phyloP scores from a whole-genome alignment of 2,113 vertebrate genomes.

The Anser brachyrhynchus region DNA sequence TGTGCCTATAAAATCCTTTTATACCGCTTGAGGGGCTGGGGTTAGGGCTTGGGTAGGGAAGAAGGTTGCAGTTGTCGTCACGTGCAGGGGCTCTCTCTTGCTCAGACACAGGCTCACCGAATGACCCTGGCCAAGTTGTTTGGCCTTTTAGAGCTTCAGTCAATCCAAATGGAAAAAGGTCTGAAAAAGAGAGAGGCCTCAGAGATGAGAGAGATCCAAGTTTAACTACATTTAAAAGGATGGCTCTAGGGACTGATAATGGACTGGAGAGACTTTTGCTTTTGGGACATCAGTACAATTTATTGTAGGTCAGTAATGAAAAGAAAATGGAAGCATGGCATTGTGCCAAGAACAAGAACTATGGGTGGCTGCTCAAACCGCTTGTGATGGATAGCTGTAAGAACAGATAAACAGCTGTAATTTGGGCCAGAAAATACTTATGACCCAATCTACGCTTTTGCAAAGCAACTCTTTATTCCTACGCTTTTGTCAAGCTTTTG shows the following conservation, averaged over 20 bases:
- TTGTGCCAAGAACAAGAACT: constrained; percentile 37
- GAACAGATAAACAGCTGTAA: constrained; percentile 47
- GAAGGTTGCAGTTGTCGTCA: not conserved
- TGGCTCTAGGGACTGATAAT: constrained; percentile 50
- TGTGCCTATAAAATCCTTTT: constrained; percentile 48
- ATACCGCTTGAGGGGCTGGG: not conserved
- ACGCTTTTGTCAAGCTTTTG: constrained; percentile 10
- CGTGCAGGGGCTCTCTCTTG: not conserved
- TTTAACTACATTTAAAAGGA: constrained; percentile 40
- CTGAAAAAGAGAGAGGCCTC: constrained; percentile 3
- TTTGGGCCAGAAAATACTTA: constrained; percentile 33
- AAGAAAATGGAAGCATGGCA: constrained; percentile 49
- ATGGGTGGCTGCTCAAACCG: not conserved
- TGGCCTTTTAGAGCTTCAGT: constrained; percentile 13
- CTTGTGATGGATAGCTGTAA: not conserved
- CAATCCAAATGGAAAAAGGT: constrained; percentile 9
- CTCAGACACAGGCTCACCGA: not conserved
- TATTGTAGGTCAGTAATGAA: constrained; percentile 48
- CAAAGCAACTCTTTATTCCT: not conserved
- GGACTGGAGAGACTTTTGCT: constrained; percentile 27
- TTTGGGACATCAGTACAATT: constrained; percentile 58
- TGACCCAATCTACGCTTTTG: not conserved
- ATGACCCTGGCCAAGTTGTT: constrained; percentile 16
- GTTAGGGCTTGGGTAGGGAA: not conserved
- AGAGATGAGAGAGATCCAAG: constrained; percentile 8